A percentile compares a stretch with the other conserved stretches of the same genome.
phyloP scores from a whole-genome alignment of 1,140 invertebrate genomes.

The Leptinotarsa defecta region DNA sequence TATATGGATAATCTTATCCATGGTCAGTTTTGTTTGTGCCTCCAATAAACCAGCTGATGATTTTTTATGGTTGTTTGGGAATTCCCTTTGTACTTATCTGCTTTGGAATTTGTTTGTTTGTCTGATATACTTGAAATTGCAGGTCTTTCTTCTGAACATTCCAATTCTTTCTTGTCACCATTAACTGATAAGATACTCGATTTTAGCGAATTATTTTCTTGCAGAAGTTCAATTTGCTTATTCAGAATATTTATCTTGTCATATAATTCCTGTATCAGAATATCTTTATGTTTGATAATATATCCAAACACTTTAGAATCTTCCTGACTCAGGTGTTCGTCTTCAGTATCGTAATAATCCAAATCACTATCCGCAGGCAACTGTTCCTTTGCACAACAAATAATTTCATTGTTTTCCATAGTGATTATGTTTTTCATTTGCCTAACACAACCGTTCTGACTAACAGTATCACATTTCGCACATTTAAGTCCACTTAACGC shows the following conservation, averaged over 20 bases:
- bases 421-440: conserved; percentile 19
- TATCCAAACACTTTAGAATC: conserved; percentile 14
- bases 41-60: conserved; percentile 13
- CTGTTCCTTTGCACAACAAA: conserved; percentile 19
- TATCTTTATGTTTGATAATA: conserved; percentile 20
- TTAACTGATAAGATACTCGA: neutral
- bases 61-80: conserved; percentile 13
- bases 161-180: neutral
- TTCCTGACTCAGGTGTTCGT: conserved; percentile 15
- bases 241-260: conserved; percentile 19
- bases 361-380: neutral
- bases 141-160: conserved; percentile 3
- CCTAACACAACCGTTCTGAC: conserved; percentile 21
- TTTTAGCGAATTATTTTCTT: conserved; percentile 11
- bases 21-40: conserved; percentile 22
- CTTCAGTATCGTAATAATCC: conserved; percentile 11
- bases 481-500: conserved; percentile 10
- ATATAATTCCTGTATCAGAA: conserved; percentile 15
- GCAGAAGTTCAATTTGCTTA: conserved; percentile 12
- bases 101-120: neutral
- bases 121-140: neutral
- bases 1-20: conserved; percentile 23
- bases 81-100: neutral
- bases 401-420: conserved; percentile 12
- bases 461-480: conserved; percentile 15